phyloP scores from a whole-genome alignment of 2,888 invertebrate genomes.

The Caenorhabditis zanzibari region DNA sequence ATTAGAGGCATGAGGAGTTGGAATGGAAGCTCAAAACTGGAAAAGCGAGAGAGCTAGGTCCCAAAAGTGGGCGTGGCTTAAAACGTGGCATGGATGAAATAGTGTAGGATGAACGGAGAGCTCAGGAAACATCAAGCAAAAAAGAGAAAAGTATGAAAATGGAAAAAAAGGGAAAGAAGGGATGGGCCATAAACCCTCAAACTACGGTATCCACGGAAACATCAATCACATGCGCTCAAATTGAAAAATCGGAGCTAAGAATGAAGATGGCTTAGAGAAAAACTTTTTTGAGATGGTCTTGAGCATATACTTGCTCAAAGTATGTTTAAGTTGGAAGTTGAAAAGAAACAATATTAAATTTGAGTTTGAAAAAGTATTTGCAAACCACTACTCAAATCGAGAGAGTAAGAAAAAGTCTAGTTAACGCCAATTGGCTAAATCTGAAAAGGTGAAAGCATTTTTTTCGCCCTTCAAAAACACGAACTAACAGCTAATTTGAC shows the following conservation, averaged over 20 bases:
- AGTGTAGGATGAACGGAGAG: conserved; percentile 3
- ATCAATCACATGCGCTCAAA: conserved; percentile 9
- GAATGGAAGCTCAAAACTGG: conserved; percentile 1
- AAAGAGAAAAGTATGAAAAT: conserved; percentile 13
- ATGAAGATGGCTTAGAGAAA: too few relatives aligned
- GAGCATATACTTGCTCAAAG: too few relatives aligned
- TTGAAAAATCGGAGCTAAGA: not conserved
- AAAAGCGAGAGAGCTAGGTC: conserved; percentile 16
- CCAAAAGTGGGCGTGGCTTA: conserved; percentile 30
- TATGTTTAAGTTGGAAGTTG: too few relatives aligned
- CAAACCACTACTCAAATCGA: not conserved
- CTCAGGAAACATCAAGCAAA: conserved; percentile 23
- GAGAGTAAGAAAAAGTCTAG: conserved; percentile 8
- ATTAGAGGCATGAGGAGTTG: not conserved
- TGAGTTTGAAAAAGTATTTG: too few relatives aligned
- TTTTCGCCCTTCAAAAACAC: conserved; percentile 6
- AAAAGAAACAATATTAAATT: too few relatives aligned
- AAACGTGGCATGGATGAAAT: conserved; percentile 35
- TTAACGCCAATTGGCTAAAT: not conserved
- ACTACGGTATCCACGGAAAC: conserved; percentile 60
- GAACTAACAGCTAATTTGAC: conserved; percentile 14
- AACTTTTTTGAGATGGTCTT: too few relatives aligned
- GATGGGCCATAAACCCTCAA: conserved; percentile 47
- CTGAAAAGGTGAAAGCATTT: not conserved
- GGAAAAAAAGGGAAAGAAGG: conserved; percentile 6